Conservation (phyloP, 2,888 invertebrate species). For the Stenoptilia bipunctidactyla region DNA sequence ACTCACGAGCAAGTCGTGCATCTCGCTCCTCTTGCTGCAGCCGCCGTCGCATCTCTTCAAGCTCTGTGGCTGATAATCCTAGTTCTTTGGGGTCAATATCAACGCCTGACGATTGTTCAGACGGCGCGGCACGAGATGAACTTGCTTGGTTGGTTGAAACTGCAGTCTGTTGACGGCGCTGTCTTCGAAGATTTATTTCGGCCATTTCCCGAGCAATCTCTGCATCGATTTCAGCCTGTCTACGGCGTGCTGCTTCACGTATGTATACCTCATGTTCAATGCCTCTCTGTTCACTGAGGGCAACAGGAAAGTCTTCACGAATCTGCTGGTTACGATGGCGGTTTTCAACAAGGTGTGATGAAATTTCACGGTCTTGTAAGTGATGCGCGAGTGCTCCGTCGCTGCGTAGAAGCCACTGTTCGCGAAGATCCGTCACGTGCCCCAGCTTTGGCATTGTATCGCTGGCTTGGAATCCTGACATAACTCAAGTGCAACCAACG, state of each 20-base stretch:
- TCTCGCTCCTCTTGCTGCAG: conserved; percentile 59
- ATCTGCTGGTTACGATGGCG: conserved; percentile 61
- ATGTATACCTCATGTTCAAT: conserved; percentile 49
- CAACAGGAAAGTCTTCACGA: conserved; percentile 61
- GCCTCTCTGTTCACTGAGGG: conserved; percentile 50
- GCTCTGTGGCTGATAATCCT: conserved; percentile 45
- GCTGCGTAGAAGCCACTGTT: conserved; percentile 61
- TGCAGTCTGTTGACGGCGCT: conserved; percentile 41
- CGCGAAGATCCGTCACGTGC: conserved; percentile 56
- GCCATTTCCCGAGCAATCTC: conserved; percentile 62
- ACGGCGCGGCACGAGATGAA: conserved; percentile 20
- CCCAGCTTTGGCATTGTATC: conserved; percentile 64
- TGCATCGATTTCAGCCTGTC: conserved; percentile 58
- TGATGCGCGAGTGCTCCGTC: conserved; percentile 61
- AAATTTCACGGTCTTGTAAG: conserved; percentile 61
- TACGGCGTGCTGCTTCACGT: conserved; percentile 42
- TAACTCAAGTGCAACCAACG: conserved; percentile 27
- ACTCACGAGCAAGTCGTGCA: conserved; percentile 46
- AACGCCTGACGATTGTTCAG: conserved; percentile 13
- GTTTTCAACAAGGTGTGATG: conserved; percentile 59
- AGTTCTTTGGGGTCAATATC: conserved; percentile 45
- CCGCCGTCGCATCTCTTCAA: conserved; percentile 49
- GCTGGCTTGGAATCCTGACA: conserved; percentile 51
- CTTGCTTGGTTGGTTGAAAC: conserved; percentile 37
- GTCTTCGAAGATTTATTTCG: conserved; percentile 54